These are phyloP conservation scores for Vanessa tameamea DNA, from an alignment of 1,140 invertebrate genomes.

Conservation along the genomic window DNA sequence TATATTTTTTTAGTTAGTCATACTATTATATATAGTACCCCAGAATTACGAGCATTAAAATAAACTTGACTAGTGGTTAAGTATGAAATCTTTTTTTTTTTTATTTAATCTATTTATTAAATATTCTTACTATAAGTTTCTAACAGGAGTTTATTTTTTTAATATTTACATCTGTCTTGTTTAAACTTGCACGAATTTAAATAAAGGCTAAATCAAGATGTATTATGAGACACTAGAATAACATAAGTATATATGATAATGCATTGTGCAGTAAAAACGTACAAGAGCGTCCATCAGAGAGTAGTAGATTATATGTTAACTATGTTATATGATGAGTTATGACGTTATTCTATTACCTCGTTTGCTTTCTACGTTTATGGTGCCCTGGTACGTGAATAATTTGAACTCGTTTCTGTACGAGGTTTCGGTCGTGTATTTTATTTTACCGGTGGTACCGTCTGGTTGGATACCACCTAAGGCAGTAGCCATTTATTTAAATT, in stretches of 20 bases:
- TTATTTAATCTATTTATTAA: too few species aligned
- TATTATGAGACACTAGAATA: background rate
- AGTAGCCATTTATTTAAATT: too few species aligned
- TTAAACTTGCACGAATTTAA: background rate
- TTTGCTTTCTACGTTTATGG: background rate
- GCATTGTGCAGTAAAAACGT: constrained; percentile 6
- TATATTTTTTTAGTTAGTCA: too few species aligned
- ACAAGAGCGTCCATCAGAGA: background rate
- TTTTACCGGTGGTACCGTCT: background rate
- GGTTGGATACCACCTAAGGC: too few species aligned
- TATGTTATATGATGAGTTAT: background rate
- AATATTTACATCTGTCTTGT: background rate
- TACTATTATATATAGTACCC: too few species aligned
- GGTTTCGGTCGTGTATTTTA: background rate
- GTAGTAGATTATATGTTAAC: constrained; percentile 3
- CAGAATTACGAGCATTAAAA: too few species aligned
- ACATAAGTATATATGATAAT: constrained; percentile 8
- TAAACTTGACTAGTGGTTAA: too few species aligned
- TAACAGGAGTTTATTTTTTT: too few species aligned
- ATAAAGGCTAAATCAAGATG: background rate
- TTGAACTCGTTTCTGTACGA: background rate
- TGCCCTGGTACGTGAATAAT: background rate
- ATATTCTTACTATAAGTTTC: too few species aligned
- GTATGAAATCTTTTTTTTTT: too few species aligned
- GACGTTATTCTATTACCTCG: constrained; percentile 1